Evolutionary conservation across 1,140 invertebrate species (phyloP).

Genomic region (Odontomachus brunneus): DNA sequence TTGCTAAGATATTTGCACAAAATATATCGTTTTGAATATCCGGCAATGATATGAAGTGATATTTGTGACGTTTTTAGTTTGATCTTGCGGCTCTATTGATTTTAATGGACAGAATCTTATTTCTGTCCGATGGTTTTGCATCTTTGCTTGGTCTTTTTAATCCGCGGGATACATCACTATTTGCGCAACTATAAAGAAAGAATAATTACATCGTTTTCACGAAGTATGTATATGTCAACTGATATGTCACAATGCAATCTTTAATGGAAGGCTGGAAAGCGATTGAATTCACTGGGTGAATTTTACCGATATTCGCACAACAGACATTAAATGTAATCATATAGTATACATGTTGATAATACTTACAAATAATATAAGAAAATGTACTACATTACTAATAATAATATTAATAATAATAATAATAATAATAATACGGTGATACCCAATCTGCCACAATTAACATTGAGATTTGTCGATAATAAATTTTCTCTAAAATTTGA

Average conservation of each 20-base stretch:
- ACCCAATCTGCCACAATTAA: slow-evolving; percentile 79
- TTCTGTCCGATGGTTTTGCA: slow-evolving; percentile 8
- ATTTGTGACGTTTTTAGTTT: neutral
- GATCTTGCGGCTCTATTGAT: neutral
- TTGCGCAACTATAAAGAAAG: neutral
- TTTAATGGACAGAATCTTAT: neutral
- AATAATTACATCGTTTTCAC: slow-evolving; percentile 20
- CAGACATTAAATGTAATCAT: slow-evolving; percentile 46
- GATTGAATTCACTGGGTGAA: slow-evolving; percentile 16
- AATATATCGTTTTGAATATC: slow-evolving; percentile 9
- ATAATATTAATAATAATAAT: slow-evolving; percentile 66
- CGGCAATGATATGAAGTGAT: slow-evolving; percentile 13
- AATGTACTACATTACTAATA: slow-evolving; percentile 46
- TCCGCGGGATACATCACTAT: neutral
- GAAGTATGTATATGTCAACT: slow-evolving; percentile 22
- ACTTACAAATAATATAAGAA: slow-evolving; percentile 60
- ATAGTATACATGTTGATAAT: slow-evolving; percentile 44
- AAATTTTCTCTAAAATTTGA: slow-evolving; percentile 76
- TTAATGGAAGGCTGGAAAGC: neutral
- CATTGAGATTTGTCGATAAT: slow-evolving; percentile 79
- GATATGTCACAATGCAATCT: neutral
- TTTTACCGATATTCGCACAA: slow-evolving; percentile 24
- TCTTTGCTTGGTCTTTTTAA: too few species aligned
- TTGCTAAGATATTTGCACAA: slow-evolving; percentile 15
- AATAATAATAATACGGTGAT: slow-evolving; percentile 64